Percentiles rank a stretch among this genome's conserved stretches.
phyloP scores from a whole-genome alignment of 1,140 invertebrate species.

The Ericerus pela region DNA sequence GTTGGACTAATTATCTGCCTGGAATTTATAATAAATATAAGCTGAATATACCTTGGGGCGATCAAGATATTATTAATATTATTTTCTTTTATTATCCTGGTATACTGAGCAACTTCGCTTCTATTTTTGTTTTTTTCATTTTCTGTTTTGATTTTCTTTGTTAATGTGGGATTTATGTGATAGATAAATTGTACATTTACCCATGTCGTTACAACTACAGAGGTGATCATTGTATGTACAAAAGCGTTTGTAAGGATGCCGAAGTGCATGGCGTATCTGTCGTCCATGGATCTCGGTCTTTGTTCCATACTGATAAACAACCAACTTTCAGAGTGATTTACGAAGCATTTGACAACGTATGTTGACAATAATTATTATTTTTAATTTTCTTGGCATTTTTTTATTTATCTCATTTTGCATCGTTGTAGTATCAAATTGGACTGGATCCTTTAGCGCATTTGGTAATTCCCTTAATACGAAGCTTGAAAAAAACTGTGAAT shows the following conservation, averaged over 20 bases:
- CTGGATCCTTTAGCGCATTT: not conserved
- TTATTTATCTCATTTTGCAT: not conserved
- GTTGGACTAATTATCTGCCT: conserved; percentile 68
- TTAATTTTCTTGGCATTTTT: conserved; percentile 14
- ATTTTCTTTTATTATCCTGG: conserved; percentile 80
- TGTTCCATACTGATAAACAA: conserved; percentile 73
- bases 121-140: not conserved
- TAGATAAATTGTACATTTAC: conserved; percentile 62
- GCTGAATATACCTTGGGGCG: conserved; percentile 84
- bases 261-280: conserved; percentile 60
- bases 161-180: conserved; percentile 23
- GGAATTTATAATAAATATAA: conserved; percentile 75
- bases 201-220: conserved; percentile 82
- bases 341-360: conserved; percentile 47
- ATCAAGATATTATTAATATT: conserved; percentile 94
- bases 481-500: not conserved
- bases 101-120: conserved; percentile 25
- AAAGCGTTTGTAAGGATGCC: conserved; percentile 62
- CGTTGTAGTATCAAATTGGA: not conserved
- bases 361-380: conserved; percentile 22
- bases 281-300: conserved; percentile 75
- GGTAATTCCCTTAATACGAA: not conserved
- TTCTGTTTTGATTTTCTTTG: conserved; percentile 4
- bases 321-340: conserved; percentile 69
- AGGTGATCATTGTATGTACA: conserved; percentile 90